phyloP scores from a whole-genome alignment of 2,888 invertebrate species.

The Coenonympha arcania region DNA sequence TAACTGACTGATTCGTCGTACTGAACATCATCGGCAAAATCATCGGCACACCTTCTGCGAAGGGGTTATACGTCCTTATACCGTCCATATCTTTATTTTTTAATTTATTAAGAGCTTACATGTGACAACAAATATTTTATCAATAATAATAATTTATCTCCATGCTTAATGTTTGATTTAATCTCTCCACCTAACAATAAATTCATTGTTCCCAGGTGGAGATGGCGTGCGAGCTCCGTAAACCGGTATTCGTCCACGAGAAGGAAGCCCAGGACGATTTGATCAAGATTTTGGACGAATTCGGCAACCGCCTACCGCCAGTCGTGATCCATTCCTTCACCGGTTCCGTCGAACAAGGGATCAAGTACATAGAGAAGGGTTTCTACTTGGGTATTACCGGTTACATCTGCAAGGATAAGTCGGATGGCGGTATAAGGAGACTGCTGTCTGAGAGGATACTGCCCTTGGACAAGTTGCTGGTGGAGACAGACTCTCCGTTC shows the following conservation, averaged over 20 bases:
- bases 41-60: too few relatives aligned
- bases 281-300: slow-evolving; percentile 77
- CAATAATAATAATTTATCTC: too few relatives aligned
- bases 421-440: slow-evolving; percentile 90
- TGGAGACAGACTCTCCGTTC: slow-evolving; percentile 96
- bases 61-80: too few relatives aligned
- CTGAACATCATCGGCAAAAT: too few relatives aligned
- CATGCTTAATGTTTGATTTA: too few relatives aligned
- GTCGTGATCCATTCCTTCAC: slow-evolving; percentile 94
- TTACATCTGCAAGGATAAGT: slow-evolving; percentile 92
- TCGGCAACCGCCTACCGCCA: slow-evolving; percentile 77
- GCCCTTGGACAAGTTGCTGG: slow-evolving; percentile 87
- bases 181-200: too few relatives aligned
- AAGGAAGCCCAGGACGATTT: slow-evolving; percentile 92
- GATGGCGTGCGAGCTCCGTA: slow-evolving; percentile 88
- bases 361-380: slow-evolving; percentile 85
- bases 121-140: too few relatives aligned
- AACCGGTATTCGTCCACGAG: slow-evolving; percentile 93
- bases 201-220: slow-evolving; percentile 74
- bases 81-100: too few relatives aligned
- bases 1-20: too few relatives aligned
- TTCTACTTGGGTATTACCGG: slow-evolving; percentile 86
- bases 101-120: too few relatives aligned
- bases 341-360: slow-evolving; percentile 87
- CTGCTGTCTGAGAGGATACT: slow-evolving; percentile 85